phyloP scores from a whole-genome alignment of 2,888 invertebrate genomes.

The Ophraella communa region DNA sequence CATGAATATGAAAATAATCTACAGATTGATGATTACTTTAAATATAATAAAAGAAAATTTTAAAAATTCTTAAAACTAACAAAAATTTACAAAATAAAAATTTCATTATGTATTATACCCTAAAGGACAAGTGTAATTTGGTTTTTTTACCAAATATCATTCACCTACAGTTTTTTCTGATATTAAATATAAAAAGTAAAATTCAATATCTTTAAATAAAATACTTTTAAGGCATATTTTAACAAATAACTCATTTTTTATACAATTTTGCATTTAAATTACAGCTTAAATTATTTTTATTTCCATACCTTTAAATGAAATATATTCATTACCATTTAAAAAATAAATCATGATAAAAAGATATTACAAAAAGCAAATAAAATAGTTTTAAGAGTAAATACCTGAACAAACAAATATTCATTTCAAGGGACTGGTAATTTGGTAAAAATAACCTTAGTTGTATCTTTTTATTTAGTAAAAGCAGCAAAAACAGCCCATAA shows the following conservation, averaged over 20 bases:
- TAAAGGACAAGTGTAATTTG: constrained; percentile 29
- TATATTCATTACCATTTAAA: not conserved
- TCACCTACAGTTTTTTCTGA: constrained; percentile 5
- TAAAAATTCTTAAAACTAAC: constrained; percentile 25
- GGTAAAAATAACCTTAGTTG: constrained; percentile 3
- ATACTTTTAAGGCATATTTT: not conserved
- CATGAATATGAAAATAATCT: not conserved
- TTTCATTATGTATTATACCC: constrained; percentile 26
- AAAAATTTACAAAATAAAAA: constrained; percentile 40
- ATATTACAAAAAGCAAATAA: not conserved
- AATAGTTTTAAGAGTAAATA: not conserved
- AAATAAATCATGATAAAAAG: not conserved
- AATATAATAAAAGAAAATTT: not conserved
- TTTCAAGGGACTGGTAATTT: constrained; percentile 2
- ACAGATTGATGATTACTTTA: not conserved
- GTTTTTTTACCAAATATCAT: constrained; percentile 8
- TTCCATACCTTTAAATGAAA: not conserved
- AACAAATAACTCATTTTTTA: no score
- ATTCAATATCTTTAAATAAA: not conserved
- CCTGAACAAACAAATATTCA: not conserved
- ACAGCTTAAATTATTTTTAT: not conserved
- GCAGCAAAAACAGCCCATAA: constrained; percentile 99
- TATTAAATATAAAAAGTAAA: not conserved
- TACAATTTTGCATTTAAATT: not conserved
- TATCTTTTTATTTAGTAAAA: constrained; percentile 84